Conservation (phyloP, 30 jellyfish, hydroid and myxozoan species). For the Clytia hemisphaerica region DNA sequence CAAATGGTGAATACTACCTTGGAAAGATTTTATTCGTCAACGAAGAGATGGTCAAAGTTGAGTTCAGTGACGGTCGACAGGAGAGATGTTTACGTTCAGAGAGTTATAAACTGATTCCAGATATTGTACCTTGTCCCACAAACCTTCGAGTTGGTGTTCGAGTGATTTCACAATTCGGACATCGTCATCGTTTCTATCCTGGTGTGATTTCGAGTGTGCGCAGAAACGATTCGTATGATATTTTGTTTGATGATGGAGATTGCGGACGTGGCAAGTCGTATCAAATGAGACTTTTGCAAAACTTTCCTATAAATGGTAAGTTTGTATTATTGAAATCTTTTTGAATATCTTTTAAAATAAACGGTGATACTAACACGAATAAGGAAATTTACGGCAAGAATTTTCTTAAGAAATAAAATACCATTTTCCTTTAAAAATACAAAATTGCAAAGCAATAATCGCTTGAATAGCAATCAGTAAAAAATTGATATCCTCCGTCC, state of each 20-base stretch:
- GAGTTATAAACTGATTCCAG: constrained; percentile 59
- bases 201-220: constrained; percentile 66
- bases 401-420: too few species aligned
- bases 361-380: too few species aligned
- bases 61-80: constrained; percentile 50
- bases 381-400: too few species aligned
- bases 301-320: constrained; percentile 27
- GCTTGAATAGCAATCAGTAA: too few species aligned
- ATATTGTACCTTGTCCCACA: constrained; percentile 57
- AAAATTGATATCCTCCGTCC: too few species aligned
- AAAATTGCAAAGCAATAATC: too few species aligned
- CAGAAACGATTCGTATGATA: constrained; percentile 57
- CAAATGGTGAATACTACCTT: constrained; percentile 74
- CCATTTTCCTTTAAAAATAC: too few species aligned
- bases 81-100: constrained; percentile 23
- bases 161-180: constrained; percentile 80
- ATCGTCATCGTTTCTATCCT: constrained; percentile 74
- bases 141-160: constrained; percentile 74
- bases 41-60: constrained; percentile 38
- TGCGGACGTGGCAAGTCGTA: constrained; percentile 63
- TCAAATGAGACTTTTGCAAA: constrained; percentile 72
- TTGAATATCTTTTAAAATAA: too few species aligned
- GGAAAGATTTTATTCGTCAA: constrained; percentile 56
- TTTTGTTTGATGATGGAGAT: constrained; percentile 92
- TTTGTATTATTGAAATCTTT: too few species aligned